Conservation (phyloP, 2,113 vertebrate species). For the Rhynchomys soricoides region DNA sequence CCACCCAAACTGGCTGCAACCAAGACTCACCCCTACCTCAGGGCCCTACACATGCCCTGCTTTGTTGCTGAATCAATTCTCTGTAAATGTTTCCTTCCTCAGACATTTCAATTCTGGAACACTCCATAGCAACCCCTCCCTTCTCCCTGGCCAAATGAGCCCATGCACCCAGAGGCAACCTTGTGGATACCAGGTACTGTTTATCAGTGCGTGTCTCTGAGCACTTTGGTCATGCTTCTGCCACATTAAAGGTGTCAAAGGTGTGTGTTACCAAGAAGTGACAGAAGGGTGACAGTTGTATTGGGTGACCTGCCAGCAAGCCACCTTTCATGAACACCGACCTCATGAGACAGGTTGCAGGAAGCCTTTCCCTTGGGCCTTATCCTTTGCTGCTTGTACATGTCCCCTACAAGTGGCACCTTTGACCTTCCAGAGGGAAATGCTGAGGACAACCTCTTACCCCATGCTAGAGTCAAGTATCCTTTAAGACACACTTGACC, state of each 20-base stretch:
- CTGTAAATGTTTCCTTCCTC: background rate
- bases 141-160: background rate
- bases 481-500: background rate
- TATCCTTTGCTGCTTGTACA: background rate
- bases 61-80: background rate
- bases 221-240: background rate
- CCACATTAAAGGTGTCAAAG: background rate
- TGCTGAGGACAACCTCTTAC: rapidly evolving
- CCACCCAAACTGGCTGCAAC: too few relatives aligned
- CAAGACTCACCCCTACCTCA: background rate
- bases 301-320: background rate
- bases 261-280: too few relatives aligned
- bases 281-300: background rate
- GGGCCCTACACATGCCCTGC: background rate
- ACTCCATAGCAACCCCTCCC: background rate
- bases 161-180: background rate
- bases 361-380: background rate
- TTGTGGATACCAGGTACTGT: rapidly evolving
- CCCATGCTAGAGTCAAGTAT: background rate
- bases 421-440: background rate
- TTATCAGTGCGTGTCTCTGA: background rate
- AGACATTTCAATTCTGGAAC: background rate
- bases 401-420: too few relatives aligned
- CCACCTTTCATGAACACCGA: background rate
- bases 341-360: background rate